These are phyloP conservation scores for Rhinoderma darwinii DNA, from an alignment of 2,113 vertebrate genomes.

Conservation along the genomic window DNA sequence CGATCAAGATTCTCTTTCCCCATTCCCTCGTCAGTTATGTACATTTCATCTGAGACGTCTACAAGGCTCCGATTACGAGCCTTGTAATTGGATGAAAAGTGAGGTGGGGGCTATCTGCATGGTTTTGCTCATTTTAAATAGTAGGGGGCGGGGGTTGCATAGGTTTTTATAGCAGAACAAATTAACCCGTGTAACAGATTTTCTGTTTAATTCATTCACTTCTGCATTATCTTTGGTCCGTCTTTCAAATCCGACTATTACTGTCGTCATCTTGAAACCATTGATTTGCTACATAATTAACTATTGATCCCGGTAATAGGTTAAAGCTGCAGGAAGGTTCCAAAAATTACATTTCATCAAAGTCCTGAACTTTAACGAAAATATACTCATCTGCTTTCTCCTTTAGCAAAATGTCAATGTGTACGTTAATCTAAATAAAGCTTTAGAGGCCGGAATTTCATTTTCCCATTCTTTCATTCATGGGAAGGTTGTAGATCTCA, in stretches of 20 bases:
- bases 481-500: background rate
- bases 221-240: constrained; percentile 2
- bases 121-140: background rate
- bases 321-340: constrained; percentile 33
- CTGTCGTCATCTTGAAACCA: background rate
- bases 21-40: background rate
- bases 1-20: background rate
- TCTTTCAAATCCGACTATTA: constrained; percentile 12
- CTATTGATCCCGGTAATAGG: constrained; percentile 43
- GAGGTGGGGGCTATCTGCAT: background rate
- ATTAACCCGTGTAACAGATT: background rate
- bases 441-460: background rate
- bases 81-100: background rate
- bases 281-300: constrained; percentile 35
- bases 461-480: background rate
- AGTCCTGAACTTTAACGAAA: background rate
- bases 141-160: background rate
- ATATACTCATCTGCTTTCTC: background rate
- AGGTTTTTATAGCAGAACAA: background rate
- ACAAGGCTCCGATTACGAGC: background rate
- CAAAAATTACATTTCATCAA: constrained; percentile 13
- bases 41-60: background rate
- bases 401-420: background rate
- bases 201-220: constrained; percentile 38
- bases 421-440: background rate